Percentiles rank a stretch among this genome's conserved stretches.
These are phyloP conservation scores for Stigmatopora nigra DNA, from an alignment of 2,113 vertebrate genomes.

Conservation along the genomic window DNA sequence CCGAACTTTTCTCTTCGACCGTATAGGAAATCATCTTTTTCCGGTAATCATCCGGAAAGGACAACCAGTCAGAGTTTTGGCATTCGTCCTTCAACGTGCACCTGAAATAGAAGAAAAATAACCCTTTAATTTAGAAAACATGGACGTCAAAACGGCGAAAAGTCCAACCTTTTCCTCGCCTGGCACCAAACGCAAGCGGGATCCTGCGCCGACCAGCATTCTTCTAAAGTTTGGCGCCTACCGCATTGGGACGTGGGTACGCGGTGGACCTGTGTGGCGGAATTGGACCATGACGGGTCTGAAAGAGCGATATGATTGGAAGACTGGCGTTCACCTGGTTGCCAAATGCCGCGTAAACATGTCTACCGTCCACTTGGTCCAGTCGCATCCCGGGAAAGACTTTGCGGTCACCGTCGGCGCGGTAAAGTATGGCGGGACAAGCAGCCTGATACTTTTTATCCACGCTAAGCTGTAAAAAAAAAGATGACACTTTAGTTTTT, in stretches of 20 bases:
- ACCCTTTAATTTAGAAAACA: background rate
- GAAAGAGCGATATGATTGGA: fast-evolving
- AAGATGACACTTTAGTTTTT: conserved; percentile 9
- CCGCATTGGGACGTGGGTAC: conserved; percentile 74
- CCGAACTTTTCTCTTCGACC: background rate
- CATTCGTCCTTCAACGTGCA: conserved; percentile 61
- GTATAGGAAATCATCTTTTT: conserved; percentile 49
- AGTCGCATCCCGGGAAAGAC: conserved; percentile 77
- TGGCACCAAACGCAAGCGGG: conserved; percentile 86
- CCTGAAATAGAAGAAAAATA: conserved; percentile 27
- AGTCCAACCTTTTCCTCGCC: conserved; percentile 43
- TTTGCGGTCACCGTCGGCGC: conserved; percentile 71
- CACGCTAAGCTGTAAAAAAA: conserved; percentile 76
- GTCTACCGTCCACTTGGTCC: conserved; percentile 71
- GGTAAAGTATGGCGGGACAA: conserved; percentile 79
- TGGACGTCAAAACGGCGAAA: background rate
- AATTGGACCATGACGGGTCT: background rate
- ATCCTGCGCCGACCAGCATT: conserved; percentile 80
- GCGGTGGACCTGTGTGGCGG: conserved; percentile 73
- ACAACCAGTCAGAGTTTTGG: conserved; percentile 47
- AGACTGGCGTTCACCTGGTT: conserved; percentile 70
- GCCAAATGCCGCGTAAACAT: conserved; percentile 76
- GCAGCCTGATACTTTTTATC: conserved; percentile 68
- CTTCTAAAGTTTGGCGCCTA: conserved; percentile 53
- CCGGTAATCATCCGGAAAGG: conserved; percentile 44